Base-by-base conservation (phyloP, 2,113 vertebrate species). In the Engystomops pustulosus region DNA sequence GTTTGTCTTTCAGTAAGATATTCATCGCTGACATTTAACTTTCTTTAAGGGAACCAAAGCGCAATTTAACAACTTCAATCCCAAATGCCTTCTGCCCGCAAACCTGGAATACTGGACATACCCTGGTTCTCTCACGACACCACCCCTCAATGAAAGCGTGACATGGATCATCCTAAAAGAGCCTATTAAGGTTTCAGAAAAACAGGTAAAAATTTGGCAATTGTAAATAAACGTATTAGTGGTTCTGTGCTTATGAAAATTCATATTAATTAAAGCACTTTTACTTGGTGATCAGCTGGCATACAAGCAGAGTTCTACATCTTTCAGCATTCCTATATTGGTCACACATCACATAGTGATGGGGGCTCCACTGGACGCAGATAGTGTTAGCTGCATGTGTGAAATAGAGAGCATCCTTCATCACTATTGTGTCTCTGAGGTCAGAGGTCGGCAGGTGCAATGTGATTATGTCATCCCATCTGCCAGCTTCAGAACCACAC, bases 51-150 rank as follows among this genome's bases (percentile, higher is more conserved):
- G 93, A 80, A 96, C 92, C 62, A 90, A 93, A 86, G 95, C 94
- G 84, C 93, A 95, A 62, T 99, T 99, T 87, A 94, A 92, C 88
- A 92, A 90, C 87, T 99, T 99, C 93, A 97, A 96, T 86, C 97
- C 97, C 3, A 96, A 94, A 89, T 96, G 95, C 88, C 95, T 99
- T 45, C 93, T 99, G 87, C 98, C 98, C n/a, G 88, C 90, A 83
- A 95, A 88, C 88, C 91, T 96, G 74, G 94, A 95, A 87, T 99
- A 94, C 84, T 99, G 98, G 98, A 99, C 97, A 0, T 99, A 99
- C 87, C 94, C 92, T 0, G 98, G 98, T 25, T 99, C 98, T 11
- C 88, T 99, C 89, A 99, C 98, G 41, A 99, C 98, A 0, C 98
- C 98, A 2, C 98, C 98, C 0, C 93, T 99, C 25, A 91, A 93